Conservation (phyloP, 2,113 vertebrate genomes). For the Scopus umbretta region DNA sequence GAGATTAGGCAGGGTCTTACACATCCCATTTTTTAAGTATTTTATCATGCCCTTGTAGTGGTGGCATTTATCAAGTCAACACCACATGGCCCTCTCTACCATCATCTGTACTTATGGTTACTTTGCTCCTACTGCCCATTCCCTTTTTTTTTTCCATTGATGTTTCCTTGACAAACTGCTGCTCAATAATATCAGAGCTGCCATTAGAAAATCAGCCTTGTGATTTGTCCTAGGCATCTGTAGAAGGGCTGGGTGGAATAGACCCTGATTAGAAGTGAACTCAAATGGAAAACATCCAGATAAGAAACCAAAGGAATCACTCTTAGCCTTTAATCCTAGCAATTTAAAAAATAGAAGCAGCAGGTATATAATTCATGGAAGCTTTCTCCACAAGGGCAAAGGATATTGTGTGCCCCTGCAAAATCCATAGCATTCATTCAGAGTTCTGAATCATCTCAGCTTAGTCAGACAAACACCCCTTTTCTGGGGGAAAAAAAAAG, state of each 20-base stretch:
- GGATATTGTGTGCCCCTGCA: neutral
- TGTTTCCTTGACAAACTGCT: neutral
- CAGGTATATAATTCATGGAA: neutral
- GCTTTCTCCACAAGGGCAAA: neutral
- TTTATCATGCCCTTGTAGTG: neutral
- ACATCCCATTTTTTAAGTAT: neutral
- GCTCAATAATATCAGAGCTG: neutral
- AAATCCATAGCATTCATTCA: neutral
- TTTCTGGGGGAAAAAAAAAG: neutral
- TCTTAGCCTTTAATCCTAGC: neutral
- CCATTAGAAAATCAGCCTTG: neutral
- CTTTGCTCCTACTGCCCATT: neutral
- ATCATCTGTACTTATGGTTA: neutral
- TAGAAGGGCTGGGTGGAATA: neutral
- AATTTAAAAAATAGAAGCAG: neutral
- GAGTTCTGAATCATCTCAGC: neutral
- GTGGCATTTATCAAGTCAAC: neutral
- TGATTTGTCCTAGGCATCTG: neutral
- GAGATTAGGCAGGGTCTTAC: slow-evolving; percentile 9
- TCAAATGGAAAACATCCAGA: neutral
- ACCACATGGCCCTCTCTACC: neutral
- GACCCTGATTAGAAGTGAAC: neutral
- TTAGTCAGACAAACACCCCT: neutral
- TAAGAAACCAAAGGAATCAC: neutral
- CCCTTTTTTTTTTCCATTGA: neutral